These are phyloP conservation scores for Drosophila guanche DNA, from an alignment of 1,140 invertebrate genomes.

Conservation along the genomic window DNA sequence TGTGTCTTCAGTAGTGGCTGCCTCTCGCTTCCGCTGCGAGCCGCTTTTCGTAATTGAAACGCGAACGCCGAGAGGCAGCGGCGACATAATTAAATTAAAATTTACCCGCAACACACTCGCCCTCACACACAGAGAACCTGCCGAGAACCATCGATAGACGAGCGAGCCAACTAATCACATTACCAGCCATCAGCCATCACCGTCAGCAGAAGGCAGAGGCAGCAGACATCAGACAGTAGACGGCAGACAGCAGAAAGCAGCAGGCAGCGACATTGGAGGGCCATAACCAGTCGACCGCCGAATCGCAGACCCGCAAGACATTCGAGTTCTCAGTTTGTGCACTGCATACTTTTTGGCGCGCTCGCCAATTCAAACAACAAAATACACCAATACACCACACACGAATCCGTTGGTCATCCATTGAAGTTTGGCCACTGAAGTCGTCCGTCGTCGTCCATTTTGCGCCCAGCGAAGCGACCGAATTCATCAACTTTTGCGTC, in stretches of 20 bases:
- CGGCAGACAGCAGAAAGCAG: conserved; percentile 14
- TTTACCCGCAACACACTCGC: conserved; percentile 49
- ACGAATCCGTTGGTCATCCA: not conserved
- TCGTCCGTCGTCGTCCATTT: conserved; percentile 2
- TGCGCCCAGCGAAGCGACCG: conserved; percentile 33
- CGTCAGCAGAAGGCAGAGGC: conserved; percentile 30
- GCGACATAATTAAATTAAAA: conserved; percentile 80
- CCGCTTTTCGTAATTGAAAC: conserved; percentile 67
- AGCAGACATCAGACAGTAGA: conserved; percentile 14
- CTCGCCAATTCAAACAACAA: conserved; percentile 37
- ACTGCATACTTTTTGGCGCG: conserved; percentile 76
- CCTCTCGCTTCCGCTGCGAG: conserved; percentile 49
- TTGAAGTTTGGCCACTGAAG: not conserved
- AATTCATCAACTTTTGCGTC: conserved; percentile 58
- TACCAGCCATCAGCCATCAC: conserved; percentile 58
- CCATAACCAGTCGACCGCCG: conserved; percentile 44
- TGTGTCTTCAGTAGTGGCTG: conserved; percentile 59
- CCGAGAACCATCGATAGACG: conserved; percentile 56
- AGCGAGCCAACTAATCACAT: conserved; percentile 71
- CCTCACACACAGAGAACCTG: conserved; percentile 10
- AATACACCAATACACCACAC: conserved; percentile 14
- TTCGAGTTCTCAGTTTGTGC: conserved; percentile 46
- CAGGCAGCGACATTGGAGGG: conserved; percentile 24
- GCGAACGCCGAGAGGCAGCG: conserved; percentile 31
- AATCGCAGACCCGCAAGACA: conserved; percentile 51